phyloP scores from a whole-genome alignment of 2,797 vertebrate species.

The Anisognathus igniventris region DNA sequence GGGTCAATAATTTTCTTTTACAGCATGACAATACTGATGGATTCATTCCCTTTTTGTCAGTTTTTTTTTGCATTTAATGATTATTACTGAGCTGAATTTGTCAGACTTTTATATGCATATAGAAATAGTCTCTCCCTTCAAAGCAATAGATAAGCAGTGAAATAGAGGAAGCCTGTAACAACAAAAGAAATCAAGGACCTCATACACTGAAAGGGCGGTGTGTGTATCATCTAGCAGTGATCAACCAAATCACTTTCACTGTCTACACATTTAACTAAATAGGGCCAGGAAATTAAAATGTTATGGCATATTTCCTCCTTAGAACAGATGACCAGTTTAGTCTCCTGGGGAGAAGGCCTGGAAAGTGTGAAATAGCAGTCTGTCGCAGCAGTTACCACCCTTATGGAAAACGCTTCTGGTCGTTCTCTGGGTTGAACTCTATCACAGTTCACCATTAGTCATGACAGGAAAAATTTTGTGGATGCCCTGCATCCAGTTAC shows the following conservation, averaged over 20 bases:
- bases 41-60: background rate
- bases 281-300: constrained; percentile 8
- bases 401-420: background rate
- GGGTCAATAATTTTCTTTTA: background rate
- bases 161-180: background rate
- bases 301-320: background rate
- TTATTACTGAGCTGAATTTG: background rate
- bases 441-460: background rate
- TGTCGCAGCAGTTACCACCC: background rate
- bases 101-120: background rate
- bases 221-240: background rate
- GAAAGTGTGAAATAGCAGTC: constrained; percentile 24
- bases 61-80: background rate
- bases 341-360: background rate
- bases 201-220: background rate
- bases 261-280: background rate
- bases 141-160: background rate
- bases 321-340: constrained; percentile 44
- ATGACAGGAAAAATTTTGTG: background rate
- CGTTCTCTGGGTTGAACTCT: background rate
- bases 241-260: background rate
- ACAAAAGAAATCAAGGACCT: background rate
- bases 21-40: background rate
- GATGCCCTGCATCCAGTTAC: background rate
- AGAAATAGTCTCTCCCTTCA: background rate